A percentile compares a stretch with the other conserved stretches of the same genome.
Conservation (phyloP, 2,888 invertebrate genomes). For the Drosophila parthenogenetica region DNA sequence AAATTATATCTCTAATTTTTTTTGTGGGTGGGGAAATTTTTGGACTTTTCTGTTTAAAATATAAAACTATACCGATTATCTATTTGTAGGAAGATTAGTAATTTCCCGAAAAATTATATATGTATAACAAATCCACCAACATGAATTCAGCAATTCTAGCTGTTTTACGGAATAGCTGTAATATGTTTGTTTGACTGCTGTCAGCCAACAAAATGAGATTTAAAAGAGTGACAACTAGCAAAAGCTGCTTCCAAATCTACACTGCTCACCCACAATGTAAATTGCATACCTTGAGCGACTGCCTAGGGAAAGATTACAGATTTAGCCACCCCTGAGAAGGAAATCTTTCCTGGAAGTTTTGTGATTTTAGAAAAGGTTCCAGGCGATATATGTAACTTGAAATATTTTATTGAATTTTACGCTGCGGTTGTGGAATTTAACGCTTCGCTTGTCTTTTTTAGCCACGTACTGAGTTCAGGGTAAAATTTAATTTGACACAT, state of each 20-base stretch:
- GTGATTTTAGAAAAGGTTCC: not conserved
- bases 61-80: no score
- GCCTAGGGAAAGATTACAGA: conserved; percentile 5
- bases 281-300: not conserved
- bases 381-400: conserved; percentile 15
- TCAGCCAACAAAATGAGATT: not conserved
- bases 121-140: not conserved
- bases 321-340: not conserved
- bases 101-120: not conserved
- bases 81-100: not conserved
- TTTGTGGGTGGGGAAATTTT: no score
- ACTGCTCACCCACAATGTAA: not conserved
- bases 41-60: no score
- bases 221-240: not conserved
- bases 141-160: not conserved
- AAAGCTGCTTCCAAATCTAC: not conserved
- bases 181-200: not conserved
- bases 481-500: conserved; percentile 63
- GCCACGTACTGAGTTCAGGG: conserved; percentile 14
- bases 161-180: not conserved
- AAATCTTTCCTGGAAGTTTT: not conserved
- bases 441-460: conserved; percentile 33
- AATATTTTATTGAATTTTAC: conserved; percentile 58
- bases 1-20: conserved; percentile 8
- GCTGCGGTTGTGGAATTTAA: conserved; percentile 52